Percentiles rank a stretch among this genome's conserved stretches.
Conservation (phyloP, 2,113 vertebrate genomes). For the Oceanites oceanicus region DNA sequence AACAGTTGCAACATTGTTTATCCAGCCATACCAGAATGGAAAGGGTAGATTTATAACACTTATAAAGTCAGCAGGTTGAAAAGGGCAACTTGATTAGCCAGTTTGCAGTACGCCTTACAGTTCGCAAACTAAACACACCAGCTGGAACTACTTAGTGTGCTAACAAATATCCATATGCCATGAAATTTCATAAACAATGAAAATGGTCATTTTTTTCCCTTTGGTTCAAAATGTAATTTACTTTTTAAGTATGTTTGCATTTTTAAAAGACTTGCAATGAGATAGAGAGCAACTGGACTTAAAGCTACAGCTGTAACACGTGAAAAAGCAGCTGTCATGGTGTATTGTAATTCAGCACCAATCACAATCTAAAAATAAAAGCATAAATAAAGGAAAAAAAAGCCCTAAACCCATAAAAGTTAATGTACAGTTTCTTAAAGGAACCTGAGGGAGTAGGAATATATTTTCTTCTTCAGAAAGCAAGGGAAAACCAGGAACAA, state of each 20-base stretch:
- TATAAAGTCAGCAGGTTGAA: slow-evolving; percentile 3
- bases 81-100: slow-evolving; percentile 26
- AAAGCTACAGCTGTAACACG: slow-evolving; percentile 7
- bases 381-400: neutral
- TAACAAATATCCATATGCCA: slow-evolving; percentile 36
- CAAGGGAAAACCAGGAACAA: neutral
- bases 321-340: slow-evolving; percentile 25
- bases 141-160: slow-evolving; percentile 15
- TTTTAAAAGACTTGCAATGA: slow-evolving; percentile 30
- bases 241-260: neutral
- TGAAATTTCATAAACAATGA: slow-evolving; percentile 31
- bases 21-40: neutral
- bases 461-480: neutral
- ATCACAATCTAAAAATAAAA: slow-evolving; percentile 23
- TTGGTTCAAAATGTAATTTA: slow-evolving; percentile 9
- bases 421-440: neutral
- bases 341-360: slow-evolving; percentile 7
- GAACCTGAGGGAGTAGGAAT: neutral
- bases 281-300: neutral
- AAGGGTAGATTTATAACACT: neutral
- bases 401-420: neutral
- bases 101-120: neutral
- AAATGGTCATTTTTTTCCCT: neutral
- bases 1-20: neutral
- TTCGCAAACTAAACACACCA: slow-evolving; percentile 25